phyloP scores from a whole-genome alignment of 1,140 invertebrate genomes.

The Aphaenogaster rudis region DNA sequence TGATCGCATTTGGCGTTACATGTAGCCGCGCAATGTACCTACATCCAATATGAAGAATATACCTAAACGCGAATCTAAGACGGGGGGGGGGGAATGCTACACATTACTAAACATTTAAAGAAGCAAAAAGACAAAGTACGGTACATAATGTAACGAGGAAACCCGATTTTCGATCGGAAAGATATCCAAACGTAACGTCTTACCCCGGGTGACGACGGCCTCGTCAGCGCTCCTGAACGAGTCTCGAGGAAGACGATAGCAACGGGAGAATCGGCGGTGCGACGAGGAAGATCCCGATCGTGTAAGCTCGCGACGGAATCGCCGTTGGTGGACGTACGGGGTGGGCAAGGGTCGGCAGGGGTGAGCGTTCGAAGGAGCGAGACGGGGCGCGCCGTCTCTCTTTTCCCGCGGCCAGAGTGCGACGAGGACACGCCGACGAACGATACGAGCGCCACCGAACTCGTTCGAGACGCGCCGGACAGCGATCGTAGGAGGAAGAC shows the following conservation, averaged over 20 bases:
- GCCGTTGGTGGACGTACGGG: slow-evolving; percentile 66
- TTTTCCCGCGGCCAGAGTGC: slow-evolving; percentile 31
- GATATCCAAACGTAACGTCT: background rate
- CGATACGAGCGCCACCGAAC: slow-evolving; percentile 75
- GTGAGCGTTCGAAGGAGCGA: slow-evolving; percentile 56
- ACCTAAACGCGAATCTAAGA: background rate
- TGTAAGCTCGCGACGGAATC: slow-evolving; percentile 76
- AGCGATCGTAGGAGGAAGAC: slow-evolving; percentile 72
- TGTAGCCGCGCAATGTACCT: background rate
- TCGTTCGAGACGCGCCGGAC: slow-evolving; percentile 74
- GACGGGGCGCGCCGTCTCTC: slow-evolving; percentile 29
- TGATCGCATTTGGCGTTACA: background rate
- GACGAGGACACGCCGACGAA: slow-evolving; percentile 64
- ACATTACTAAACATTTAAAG: background rate
- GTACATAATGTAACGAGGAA: background rate
- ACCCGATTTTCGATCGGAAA: background rate
- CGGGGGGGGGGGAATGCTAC: background rate
- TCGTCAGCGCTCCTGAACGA: slow-evolving; percentile 68
- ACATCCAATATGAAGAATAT: background rate
- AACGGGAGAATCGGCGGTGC: slow-evolving; percentile 70
- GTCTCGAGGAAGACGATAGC: slow-evolving; percentile 66
- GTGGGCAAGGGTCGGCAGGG: slow-evolving; percentile 64
- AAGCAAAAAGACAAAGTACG: too few relatives aligned
- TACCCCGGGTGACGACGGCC: slow-evolving; percentile 51
- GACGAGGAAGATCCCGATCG: slow-evolving; percentile 73